phyloP scores from a whole-genome alignment of 2,888 invertebrate genomes.

The Aplocera efformata region DNA sequence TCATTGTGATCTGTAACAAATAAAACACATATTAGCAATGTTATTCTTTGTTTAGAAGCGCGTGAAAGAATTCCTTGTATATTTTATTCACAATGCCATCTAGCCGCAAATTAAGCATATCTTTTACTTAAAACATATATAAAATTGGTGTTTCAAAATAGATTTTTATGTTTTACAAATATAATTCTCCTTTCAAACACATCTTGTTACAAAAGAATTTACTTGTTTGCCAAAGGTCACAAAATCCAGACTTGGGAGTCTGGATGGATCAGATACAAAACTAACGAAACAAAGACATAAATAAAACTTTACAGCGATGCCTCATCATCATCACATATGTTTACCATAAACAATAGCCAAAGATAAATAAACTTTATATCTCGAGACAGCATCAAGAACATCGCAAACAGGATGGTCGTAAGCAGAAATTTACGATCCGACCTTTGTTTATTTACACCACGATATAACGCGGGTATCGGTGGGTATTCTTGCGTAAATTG shows the following conservation, averaged over 20 bases:
- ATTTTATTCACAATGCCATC: no score
- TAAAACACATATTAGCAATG: no score
- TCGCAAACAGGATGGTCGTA: constrained; percentile 39
- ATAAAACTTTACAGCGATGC: not conserved
- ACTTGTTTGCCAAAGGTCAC: not conserved
- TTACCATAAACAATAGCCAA: constrained; percentile 21
- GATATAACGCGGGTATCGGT: constrained; percentile 13
- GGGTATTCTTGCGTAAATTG: constrained; percentile 28
- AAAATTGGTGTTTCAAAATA: no score
- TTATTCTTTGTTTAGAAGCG: no score
- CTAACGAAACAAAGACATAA: not conserved
- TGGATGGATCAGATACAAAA: not conserved
- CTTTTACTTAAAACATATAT: no score
- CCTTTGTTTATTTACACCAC: constrained; percentile 41
- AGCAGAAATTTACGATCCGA: constrained; percentile 42
- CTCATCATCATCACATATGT: constrained; percentile 5
- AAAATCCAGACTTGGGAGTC: not conserved
- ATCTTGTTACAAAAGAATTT: not conserved
- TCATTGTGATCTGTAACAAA: constrained; percentile 55
- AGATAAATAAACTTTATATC: constrained; percentile 26
- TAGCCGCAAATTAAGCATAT: no score
- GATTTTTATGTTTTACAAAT: no score
- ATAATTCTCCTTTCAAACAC: not conserved
- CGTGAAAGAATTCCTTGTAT: no score
- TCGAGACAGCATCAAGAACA: constrained; percentile 28